These are phyloP conservation scores for Brachyptera putata DNA, from an alignment of 2,888 invertebrate species.

Conservation along the genomic window DNA sequence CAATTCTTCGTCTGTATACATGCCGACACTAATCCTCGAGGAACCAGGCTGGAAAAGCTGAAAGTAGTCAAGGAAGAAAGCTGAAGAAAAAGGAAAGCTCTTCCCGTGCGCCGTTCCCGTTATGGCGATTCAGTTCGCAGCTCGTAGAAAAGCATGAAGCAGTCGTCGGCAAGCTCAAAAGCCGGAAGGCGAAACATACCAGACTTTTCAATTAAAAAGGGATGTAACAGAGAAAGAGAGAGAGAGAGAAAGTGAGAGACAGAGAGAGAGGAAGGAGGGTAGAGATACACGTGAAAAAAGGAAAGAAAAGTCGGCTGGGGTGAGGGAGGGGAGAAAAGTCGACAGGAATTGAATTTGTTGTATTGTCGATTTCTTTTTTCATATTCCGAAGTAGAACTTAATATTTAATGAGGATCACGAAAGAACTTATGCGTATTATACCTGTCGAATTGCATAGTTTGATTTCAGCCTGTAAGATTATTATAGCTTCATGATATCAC, in stretches of 20 bases:
- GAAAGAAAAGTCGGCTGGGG: not conserved
- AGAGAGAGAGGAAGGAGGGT: not conserved
- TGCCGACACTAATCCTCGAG: not conserved
- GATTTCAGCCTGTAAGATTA: too few species aligned
- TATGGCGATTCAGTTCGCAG: not conserved
- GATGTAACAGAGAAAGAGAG: slow-evolving; percentile 18
- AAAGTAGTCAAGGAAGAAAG: too few species aligned
- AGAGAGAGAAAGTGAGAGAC: not conserved
- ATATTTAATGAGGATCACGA: too few species aligned
- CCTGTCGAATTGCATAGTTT: too few species aligned
- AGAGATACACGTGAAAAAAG: not conserved
- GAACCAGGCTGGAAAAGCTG: not conserved
- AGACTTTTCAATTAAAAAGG: slow-evolving; percentile 32
- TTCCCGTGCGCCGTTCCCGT: too few species aligned
- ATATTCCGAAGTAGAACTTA: too few species aligned
- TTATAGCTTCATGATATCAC: too few species aligned
- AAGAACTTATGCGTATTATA: too few species aligned
- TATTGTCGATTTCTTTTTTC: too few species aligned
- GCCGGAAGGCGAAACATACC: slow-evolving; percentile 30
- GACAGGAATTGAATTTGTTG: too few species aligned
- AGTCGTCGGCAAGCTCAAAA: slow-evolving; percentile 22
- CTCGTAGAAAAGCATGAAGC: not conserved
- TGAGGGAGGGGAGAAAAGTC: not conserved
- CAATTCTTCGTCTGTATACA: too few species aligned
- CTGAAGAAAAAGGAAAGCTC: not conserved